Base-by-base conservation (phyloP, 2,888 invertebrate species). In the Agonopterix heracliana region DNA sequence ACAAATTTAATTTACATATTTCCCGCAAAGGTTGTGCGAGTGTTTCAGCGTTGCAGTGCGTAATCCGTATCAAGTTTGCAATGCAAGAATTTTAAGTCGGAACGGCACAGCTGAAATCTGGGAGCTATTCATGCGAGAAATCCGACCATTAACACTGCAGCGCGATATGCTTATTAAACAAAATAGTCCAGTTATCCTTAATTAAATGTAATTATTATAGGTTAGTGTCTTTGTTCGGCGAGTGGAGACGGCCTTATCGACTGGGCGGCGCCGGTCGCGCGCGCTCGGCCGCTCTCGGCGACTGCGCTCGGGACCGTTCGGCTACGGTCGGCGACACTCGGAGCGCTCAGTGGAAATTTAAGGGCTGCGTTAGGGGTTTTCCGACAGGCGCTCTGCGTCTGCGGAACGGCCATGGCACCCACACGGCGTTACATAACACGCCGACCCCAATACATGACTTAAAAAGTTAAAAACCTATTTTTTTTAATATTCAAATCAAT, bases 151-250 rank as follows among this genome's bases (percentile, higher is more conserved):
- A 62, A 56, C 66, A 63, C 59, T 74, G 71, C 71, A 71, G 64
- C 63, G 61, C 68, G 69, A 74, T 75, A 74, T 74, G 78, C 72
- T 78, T 75, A 78, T 75, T 77, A 75, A 67, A 71, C 74, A 74
- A 79, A 81, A 80, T 77, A 81, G 76, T 76, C 71, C 66, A 73
- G 81, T 81, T 81, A 82, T 77, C 78, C 75, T 78, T 84, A 84
- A 84, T 84, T 84, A 84, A 83, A 83, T 81, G 81, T 88, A 87
- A 88, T 86, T 86, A 87, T 86, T 85, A 86, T 84, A 81, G 84
- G 83, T 81, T 82, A 83, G 81, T 83, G 84, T 85, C 86, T 88
- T 88, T 88, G 88, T 88, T 84, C 82, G 72, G 77, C 66, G 71
- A 77, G 81, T 79, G 74, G 85, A 86, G 85, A 82, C 81, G 77